Conservation (phyloP, 2,113 vertebrate genomes). For the Pteruthius melanotis region DNA sequence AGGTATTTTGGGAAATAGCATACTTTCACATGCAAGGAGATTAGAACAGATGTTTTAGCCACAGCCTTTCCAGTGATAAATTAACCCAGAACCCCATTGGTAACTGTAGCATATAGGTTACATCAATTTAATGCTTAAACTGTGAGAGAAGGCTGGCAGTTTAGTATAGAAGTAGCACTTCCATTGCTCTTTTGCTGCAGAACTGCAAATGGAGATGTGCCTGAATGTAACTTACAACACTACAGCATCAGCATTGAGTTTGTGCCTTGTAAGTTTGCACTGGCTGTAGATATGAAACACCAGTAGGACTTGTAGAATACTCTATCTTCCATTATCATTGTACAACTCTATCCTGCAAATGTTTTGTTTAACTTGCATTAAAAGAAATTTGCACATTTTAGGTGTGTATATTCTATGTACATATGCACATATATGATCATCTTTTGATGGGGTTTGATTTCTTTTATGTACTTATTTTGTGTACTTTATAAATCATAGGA, state of each 20-base stretch:
- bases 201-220: conserved; percentile 14
- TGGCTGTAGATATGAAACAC: conserved; percentile 32
- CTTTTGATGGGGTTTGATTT: conserved; percentile 52
- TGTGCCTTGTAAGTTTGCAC: conserved; percentile 78
- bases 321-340: background rate
- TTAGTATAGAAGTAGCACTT: conserved; percentile 16
- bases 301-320: background rate
- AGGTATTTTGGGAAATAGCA: background rate
- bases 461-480: conserved; percentile 65
- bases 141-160: conserved; percentile 40
- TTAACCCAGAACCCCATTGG: background rate
- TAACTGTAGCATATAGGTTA: background rate
- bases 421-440: conserved; percentile 28
- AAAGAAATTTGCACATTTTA: conserved; percentile 69
- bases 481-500: conserved; percentile 68
- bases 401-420: conserved; percentile 11
- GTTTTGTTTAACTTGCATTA: conserved; percentile 48
- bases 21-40: background rate
- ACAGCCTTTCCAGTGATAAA: conserved; percentile 10
- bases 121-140: conserved; percentile 20
- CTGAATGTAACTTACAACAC: conserved; percentile 50
- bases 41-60: background rate
- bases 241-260: conserved; percentile 52
- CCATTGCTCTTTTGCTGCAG: conserved; percentile 4
- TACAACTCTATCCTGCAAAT: conserved; percentile 26